A percentile compares a stretch with the other conserved stretches of the same genome.
Evolutionary conservation across 2,888 invertebrate species (phyloP).

Genomic region (Chymomyza procnemis): DNA sequence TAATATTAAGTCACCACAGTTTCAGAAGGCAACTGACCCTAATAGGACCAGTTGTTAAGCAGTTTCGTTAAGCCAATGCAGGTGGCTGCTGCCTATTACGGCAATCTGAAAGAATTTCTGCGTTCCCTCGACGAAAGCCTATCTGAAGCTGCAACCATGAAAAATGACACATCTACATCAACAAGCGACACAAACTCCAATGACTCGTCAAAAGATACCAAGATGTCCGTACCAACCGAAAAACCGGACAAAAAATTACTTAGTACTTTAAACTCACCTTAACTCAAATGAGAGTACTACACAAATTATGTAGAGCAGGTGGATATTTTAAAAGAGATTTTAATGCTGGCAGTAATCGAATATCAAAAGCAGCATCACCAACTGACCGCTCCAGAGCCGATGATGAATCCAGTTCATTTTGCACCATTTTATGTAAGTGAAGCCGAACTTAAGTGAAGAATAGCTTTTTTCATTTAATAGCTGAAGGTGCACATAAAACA

Average conservation of each 20-base stretch:
- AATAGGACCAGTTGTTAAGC: slow-evolving; percentile 95
- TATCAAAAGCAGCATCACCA: no score
- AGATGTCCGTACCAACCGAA: slow-evolving; percentile 41
- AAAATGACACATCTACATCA: neutral
- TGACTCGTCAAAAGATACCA: slow-evolving; percentile 17
- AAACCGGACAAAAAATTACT: slow-evolving; percentile 66
- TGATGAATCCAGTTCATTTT: no score
- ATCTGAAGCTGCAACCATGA: slow-evolving; percentile 76
- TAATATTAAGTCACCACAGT: slow-evolving; percentile 95
- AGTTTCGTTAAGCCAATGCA: slow-evolving; percentile 93
- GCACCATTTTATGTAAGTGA: no score
- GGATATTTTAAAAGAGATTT: no score
- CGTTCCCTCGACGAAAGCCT: slow-evolving; percentile 88
- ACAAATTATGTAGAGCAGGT: no score
- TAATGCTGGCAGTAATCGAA: no score
- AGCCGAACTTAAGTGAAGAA: no score
- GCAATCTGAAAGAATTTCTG: slow-evolving; percentile 95
- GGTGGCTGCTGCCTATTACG: slow-evolving; percentile 92
- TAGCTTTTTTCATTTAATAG: no score
- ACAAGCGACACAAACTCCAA: slow-evolving; percentile 22
- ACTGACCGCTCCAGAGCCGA: no score
- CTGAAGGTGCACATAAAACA: no score
- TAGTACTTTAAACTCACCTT: neutral
- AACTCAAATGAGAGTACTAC: no score
- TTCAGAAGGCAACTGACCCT: slow-evolving; percentile 99